Evolutionary conservation across 2,888 invertebrate species (phyloP).

Genomic region (Morpho deidamia): DNA sequence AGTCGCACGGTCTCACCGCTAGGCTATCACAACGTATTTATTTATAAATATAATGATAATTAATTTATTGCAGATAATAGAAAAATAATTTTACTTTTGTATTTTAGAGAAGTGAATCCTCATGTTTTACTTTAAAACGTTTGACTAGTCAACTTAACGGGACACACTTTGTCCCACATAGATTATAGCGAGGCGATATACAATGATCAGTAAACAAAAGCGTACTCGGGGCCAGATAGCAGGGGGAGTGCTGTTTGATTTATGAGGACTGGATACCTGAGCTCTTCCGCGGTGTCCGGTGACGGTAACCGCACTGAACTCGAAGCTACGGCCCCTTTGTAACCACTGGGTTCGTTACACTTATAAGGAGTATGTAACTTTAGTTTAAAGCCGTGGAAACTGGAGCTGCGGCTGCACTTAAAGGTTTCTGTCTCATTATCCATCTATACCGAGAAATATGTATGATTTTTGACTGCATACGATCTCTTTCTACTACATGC

Average conservation of each 20-base stretch:
- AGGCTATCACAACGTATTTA: too few relatives aligned
- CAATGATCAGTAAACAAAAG: slow-evolving; percentile 32
- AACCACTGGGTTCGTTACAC: slow-evolving; percentile 37
- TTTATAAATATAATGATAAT: too few relatives aligned
- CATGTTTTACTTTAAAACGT: too few relatives aligned
- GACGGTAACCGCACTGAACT: slow-evolving; percentile 56
- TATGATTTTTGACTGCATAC: background rate
- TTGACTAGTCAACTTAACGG: background rate
- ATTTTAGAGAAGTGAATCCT: too few relatives aligned
- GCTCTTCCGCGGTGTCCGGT: slow-evolving; percentile 69
- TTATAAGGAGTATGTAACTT: slow-evolving; percentile 24
- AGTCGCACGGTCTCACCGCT: too few relatives aligned
- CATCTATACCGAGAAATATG: background rate
- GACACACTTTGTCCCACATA: slow-evolving; percentile 6
- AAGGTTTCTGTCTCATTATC: slow-evolving; percentile 14
- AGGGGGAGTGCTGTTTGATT: slow-evolving; percentile 66
- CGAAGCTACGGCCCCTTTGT: slow-evolving; percentile 41
- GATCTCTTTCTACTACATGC: background rate
- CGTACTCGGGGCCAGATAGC: slow-evolving; percentile 53
- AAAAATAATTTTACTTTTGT: too few relatives aligned
- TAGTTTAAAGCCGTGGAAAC: slow-evolving; percentile 16
- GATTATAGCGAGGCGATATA: slow-evolving; percentile 45
- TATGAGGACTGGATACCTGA: slow-evolving; percentile 62
- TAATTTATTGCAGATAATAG: too few relatives aligned
- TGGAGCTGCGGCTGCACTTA: slow-evolving; percentile 14